Percentiles rank a stretch among this genome's conserved stretches.
These are phyloP conservation scores for Borostomias antarcticus DNA, from an alignment of 2,797 vertebrate genomes.

Conservation along the genomic window DNA sequence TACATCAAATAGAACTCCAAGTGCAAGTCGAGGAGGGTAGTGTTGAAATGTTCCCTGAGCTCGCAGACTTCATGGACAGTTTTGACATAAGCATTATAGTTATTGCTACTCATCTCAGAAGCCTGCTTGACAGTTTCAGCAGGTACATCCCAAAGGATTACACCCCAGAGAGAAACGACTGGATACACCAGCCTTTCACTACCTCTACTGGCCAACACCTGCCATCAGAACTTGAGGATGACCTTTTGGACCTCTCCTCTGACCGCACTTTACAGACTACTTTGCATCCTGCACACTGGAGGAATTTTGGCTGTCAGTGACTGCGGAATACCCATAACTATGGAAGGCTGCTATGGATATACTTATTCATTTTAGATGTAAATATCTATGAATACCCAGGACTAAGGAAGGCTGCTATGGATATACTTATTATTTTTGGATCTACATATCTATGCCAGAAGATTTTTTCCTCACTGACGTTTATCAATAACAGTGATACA, in stretches of 20 bases:
- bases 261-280: constrained; percentile 18
- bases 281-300: constrained; percentile 12
- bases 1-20: too few relatives aligned
- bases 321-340: constrained; percentile 9
- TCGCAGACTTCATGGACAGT: constrained; percentile 10
- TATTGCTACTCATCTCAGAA: constrained; percentile 13
- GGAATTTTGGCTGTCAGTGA: constrained; percentile 18
- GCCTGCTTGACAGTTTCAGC: constrained; percentile 13
- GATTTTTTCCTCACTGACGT: constrained; percentile 17
- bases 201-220: background rate
- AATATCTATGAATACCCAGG: too few relatives aligned
- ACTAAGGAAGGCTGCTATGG: too few relatives aligned
- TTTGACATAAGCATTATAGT: constrained; percentile 3
- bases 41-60: constrained; percentile 22
- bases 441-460: constrained; percentile 16
- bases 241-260: constrained; percentile 7
- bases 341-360: constrained; percentile 17
- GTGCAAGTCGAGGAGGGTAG: background rate
- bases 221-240: constrained; percentile 12
- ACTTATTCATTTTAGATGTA: too few relatives aligned
- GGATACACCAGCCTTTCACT: constrained; percentile 17
- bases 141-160: constrained; percentile 13
- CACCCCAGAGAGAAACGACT: background rate
- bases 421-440: too few relatives aligned
- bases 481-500: constrained; percentile 18